Conservation (phyloP, 2,113 vertebrate species). For the Phyllostomus hastatus region DNA sequence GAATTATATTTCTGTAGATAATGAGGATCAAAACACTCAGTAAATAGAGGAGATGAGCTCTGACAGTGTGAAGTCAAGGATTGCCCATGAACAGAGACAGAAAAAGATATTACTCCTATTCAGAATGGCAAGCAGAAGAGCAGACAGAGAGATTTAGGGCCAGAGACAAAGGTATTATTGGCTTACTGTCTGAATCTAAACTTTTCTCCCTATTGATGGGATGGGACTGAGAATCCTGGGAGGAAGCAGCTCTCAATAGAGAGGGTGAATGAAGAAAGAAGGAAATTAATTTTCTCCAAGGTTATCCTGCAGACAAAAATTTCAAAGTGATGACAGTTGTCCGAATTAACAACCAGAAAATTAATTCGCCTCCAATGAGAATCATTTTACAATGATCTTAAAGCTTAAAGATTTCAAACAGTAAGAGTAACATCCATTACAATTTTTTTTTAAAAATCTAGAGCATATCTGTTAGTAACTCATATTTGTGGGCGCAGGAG, state of each 20-base stretch:
- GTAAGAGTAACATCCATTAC: not conserved
- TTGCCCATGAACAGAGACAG: not conserved
- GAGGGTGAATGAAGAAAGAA: not conserved
- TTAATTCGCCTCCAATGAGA: not conserved
- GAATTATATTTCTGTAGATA: constrained; percentile 32
- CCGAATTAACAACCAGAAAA: constrained; percentile 10
- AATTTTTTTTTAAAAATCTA: not conserved
- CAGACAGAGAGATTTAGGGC: not conserved
- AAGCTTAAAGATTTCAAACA: not conserved
- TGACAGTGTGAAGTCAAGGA: not conserved
- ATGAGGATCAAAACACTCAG: not conserved
- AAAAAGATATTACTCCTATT: constrained; percentile 3
- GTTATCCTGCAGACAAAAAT: constrained; percentile 7
- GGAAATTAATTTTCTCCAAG: not conserved
- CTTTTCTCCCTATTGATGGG: not conserved
- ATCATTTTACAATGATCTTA: constrained; percentile 29
- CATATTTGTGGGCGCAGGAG: not conserved
- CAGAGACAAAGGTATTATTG: constrained; percentile 15
- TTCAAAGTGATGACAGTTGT: not conserved
- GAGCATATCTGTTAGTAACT: not conserved
- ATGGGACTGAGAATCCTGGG: not conserved
- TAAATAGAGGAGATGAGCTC: not conserved
- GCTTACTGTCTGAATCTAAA: constrained; percentile 19
- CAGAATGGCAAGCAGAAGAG: not conserved
- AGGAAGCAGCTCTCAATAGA: not conserved